Conservation (phyloP, 2,113 vertebrate species). For the Butorides virescens region DNA sequence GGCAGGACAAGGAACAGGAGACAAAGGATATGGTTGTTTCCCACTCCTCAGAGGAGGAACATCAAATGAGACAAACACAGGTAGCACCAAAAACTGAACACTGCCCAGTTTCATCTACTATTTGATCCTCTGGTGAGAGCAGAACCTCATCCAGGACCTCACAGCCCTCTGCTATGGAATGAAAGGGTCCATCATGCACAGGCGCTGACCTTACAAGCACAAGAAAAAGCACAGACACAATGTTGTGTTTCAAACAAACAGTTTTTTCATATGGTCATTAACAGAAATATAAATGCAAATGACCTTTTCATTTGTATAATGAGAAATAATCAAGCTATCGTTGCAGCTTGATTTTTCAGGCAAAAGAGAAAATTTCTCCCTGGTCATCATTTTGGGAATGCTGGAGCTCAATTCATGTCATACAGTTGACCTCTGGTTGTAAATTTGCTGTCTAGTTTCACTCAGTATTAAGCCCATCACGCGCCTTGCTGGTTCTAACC, state of each 20-base stretch:
- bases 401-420: background rate
- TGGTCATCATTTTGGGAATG: background rate
- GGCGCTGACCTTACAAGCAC: accelerated
- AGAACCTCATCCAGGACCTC: background rate
- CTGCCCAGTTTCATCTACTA: background rate
- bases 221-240: background rate
- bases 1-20: background rate
- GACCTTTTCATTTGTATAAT: background rate
- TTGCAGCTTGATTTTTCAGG: too few species aligned
- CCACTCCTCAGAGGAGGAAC: background rate
- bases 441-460: background rate
- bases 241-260: background rate
- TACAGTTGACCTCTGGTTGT: background rate
- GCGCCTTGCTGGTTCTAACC: background rate
- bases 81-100: background rate
- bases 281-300: background rate
- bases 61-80: background rate
- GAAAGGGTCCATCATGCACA: background rate
- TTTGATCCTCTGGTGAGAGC: background rate
- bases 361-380: background rate
- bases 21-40: background rate
- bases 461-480: background rate
- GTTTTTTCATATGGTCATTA: background rate
- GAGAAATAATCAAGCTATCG: background rate
- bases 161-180: background rate